Evolutionary conservation across 1,140 invertebrate species (phyloP).

Genomic region (Neoseiulus cucumeris): DNA sequence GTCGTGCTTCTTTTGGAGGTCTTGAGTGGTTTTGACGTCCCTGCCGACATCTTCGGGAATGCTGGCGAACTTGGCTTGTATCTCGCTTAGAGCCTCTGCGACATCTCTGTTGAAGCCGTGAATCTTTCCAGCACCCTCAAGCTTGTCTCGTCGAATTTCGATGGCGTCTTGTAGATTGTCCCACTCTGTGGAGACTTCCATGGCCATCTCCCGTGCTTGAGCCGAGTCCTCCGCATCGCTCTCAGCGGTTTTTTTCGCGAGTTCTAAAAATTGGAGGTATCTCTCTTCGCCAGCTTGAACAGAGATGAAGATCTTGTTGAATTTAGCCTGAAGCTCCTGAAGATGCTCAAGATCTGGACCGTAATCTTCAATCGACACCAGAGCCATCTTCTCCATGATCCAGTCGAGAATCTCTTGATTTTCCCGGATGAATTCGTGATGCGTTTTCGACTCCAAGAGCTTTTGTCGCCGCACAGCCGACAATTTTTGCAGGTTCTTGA

Average conservation of each 20-base stretch:
- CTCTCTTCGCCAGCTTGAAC: conserved; percentile 75
- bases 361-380: conserved; percentile 79
- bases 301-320: conserved; percentile 79
- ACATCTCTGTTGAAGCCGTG: conserved; percentile 91
- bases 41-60: conserved; percentile 63
- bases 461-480: conserved; percentile 56
- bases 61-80: conserved; percentile 63
- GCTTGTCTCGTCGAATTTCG: conserved; percentile 55
- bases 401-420: conserved; percentile 73
- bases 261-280: conserved; percentile 73
- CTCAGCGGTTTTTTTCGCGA: conserved; percentile 69
- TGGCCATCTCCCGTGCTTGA: not conserved
- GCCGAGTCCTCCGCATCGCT: conserved; percentile 22
- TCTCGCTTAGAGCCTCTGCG: conserved; percentile 67
- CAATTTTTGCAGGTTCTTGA: conserved; percentile 56
- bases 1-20: conserved; percentile 65
- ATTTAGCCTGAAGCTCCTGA: conserved; percentile 68
- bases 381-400: conserved; percentile 78
- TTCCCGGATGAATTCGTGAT: conserved; percentile 81
- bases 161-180: conserved; percentile 64
- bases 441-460: conserved; percentile 68
- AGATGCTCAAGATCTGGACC: conserved; percentile 93
- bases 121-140: conserved; percentile 81
- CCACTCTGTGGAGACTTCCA: conserved; percentile 43
- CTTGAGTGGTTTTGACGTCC: conserved; percentile 67